Base-by-base conservation (phyloP, 2,797 vertebrate genomes). In the Microchirus variegatus region DNA sequence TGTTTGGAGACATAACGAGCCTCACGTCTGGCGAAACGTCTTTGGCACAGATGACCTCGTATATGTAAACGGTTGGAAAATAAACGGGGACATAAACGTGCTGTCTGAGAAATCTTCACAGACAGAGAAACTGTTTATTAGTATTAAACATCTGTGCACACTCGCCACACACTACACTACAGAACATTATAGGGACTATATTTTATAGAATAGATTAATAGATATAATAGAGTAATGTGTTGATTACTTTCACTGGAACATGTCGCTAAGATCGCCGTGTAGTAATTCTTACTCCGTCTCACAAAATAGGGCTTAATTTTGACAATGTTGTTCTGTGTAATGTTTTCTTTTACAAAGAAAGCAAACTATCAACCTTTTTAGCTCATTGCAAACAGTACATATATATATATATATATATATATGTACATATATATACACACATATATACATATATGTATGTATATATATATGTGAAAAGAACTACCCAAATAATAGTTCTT, bases 1-100 rank as follows among this genome's bases (percentile, higher is more conserved):
- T 69, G 77, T 78, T 61, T 81, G 46, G 48, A 69, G 67, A 48
- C 55, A 44, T 68, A 71, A 77, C 60, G 53, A 81, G 63, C 41
- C 46, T 42, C 0, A 0, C 12, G 53, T 67, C 38, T 16, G 11
- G 59, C 16, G 35, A 47, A 61, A 59, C 11, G 17, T 46, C 62
- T 78, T 71, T 60, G 71, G 41, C 52, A 54, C 56, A 45, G 44
- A 59, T 49, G 57, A 14, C 61, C 47, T 70, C 59, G 44, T 64
- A 36, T 59, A 44, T 22, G 53, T 67, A 53, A 78, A 65, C 58
- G 53, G 44, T 62, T 50, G 22, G 12, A 53, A 61, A 61, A 43
- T 42, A 43, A 3, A 11, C 1, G 44, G 48, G 40, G 16, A 4
- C 14, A 56, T 43, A 45, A 38, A 44, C 42, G 57, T 17, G 46